Percentiles rank a stretch among this genome's conserved stretches.
These are phyloP conservation scores for Diadema setosum DNA, from an alignment of 35 echinoderm and acorn worm species.

Conservation along the genomic window DNA sequence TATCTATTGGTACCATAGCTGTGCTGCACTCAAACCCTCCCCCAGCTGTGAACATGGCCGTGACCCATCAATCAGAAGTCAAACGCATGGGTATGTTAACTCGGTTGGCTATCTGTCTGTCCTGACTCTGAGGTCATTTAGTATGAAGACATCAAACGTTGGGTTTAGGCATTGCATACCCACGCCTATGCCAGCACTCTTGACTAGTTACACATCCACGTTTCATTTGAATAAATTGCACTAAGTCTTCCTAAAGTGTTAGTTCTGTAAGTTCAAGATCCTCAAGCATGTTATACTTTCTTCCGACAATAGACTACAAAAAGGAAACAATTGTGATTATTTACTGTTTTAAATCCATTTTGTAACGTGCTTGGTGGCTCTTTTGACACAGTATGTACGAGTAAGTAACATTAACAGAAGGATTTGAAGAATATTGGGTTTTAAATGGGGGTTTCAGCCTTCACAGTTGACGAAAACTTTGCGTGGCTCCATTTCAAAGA, in stretches of 20 bases:
- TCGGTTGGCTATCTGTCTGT: neutral
- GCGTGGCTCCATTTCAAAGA: too few species aligned
- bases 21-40: neutral
- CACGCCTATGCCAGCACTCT: neutral
- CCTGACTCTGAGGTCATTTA: neutral
- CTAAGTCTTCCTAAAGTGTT: neutral
- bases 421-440: too few species aligned
- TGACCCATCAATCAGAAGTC: neutral
- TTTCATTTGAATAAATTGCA: neutral
- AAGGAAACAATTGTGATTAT: too few species aligned
- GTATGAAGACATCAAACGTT: neutral
- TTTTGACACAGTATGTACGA: too few species aligned
- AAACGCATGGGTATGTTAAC: neutral
- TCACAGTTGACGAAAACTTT: too few species aligned
- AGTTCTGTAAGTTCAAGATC: neutral
- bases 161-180: neutral
- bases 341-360: too few species aligned
- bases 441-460: too few species aligned
- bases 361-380: too few species aligned
- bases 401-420: too few species aligned
- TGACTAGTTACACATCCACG: neutral
- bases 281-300: too few species aligned
- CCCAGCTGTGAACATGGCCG: neutral
- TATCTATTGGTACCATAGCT: neutral
- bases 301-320: too few species aligned